phyloP scores from a whole-genome alignment of 2,113 vertebrate species.

The Sminthopsis crassicaudata region DNA sequence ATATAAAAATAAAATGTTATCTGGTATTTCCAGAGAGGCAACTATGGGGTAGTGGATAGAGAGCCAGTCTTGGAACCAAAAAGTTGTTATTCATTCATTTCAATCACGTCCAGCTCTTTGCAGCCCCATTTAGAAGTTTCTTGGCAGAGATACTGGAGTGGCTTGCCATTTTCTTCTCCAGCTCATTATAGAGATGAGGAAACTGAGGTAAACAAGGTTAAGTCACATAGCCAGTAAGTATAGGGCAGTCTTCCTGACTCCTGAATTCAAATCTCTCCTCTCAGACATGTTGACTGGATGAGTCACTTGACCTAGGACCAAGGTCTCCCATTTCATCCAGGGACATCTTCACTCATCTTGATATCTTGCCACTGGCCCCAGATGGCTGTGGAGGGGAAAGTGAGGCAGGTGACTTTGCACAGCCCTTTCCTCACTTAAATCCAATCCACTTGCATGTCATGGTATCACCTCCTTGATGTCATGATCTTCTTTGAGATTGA shows the following conservation, averaged over 20 bases:
- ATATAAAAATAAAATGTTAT: background rate
- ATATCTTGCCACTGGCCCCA: too few species aligned
- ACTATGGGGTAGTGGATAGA: background rate
- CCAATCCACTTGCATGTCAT: too few species aligned
- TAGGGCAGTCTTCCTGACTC: background rate
- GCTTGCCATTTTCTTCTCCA: background rate
- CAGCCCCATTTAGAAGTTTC: background rate
- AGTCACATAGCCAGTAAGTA: background rate
- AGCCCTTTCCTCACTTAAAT: too few species aligned
- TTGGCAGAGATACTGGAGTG: background rate
- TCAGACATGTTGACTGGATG: background rate
- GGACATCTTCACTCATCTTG: too few species aligned
- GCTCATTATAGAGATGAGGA: background rate
- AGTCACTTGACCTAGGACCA: background rate
- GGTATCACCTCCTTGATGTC: too few species aligned
- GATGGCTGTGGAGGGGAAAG: too few species aligned
- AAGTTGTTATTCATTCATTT: background rate
- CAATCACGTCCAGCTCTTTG: background rate
- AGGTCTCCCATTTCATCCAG: too few species aligned
- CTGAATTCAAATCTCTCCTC: background rate
- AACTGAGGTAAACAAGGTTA: background rate
- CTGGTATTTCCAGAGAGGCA: background rate
- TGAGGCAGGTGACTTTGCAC: too few species aligned
- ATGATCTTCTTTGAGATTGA: too few species aligned
- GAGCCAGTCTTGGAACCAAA: background rate